A percentile compares a stretch with the other conserved stretches of the same genome.
Conservation (phyloP, 2,797 vertebrate genomes). For the Salmo trutta region DNA sequence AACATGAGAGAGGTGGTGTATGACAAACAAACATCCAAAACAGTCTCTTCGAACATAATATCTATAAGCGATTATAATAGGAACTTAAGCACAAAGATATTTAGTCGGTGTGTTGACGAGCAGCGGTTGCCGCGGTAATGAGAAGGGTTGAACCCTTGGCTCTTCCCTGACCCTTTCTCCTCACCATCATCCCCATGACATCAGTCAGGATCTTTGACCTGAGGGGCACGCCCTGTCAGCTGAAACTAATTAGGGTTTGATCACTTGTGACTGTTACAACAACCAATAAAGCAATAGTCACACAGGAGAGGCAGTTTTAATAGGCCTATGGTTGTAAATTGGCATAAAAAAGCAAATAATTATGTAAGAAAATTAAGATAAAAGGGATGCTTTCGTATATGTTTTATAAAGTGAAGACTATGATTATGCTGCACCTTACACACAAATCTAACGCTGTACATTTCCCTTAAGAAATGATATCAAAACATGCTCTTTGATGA, state of each 20-base stretch:
- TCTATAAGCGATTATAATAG: conserved; percentile 41
- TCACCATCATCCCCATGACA: conserved; percentile 73
- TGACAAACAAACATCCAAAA: conserved; percentile 20
- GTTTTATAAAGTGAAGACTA: background rate
- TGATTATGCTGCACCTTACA: background rate
- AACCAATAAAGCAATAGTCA: conserved; percentile 39
- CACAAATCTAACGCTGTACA: background rate
- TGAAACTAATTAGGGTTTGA: conserved; percentile 81
- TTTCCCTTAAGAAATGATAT: background rate
- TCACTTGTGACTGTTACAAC: conserved; percentile 69
- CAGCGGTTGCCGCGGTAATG: conserved; percentile 71
- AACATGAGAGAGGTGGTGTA: background rate
- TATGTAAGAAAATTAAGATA: background rate
- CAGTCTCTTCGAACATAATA: conserved; percentile 32
- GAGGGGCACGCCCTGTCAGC: conserved; percentile 70
- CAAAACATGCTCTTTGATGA: background rate
- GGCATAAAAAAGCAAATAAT: conserved; percentile 14
- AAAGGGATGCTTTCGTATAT: background rate
- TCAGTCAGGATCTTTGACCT: conserved; percentile 79
- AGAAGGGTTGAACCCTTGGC: conserved; percentile 68
- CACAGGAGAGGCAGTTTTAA: conserved; percentile 44
- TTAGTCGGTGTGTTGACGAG: conserved; percentile 51
- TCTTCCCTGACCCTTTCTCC: conserved; percentile 47
- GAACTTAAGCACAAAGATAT: conserved; percentile 19
- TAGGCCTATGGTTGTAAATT: conserved; percentile 28